These are phyloP conservation scores for Thecophora atra DNA, from an alignment of 2,888 invertebrate species.

Conservation along the genomic window DNA sequence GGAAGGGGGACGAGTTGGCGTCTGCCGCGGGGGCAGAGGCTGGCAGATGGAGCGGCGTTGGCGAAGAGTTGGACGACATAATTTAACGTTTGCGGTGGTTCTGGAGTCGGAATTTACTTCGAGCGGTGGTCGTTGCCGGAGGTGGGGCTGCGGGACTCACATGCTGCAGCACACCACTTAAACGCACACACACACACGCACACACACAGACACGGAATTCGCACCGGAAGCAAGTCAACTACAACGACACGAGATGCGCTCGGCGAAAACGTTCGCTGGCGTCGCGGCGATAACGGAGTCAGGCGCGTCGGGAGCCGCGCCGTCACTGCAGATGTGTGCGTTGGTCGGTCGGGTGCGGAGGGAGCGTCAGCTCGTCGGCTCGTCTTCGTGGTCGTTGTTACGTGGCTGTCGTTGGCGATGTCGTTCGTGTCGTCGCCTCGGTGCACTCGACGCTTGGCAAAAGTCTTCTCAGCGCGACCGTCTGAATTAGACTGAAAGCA, in stretches of 20 bases:
- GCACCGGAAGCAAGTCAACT: slow-evolving; percentile 1
- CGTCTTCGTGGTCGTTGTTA: slow-evolving; percentile 27
- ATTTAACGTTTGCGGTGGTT: slow-evolving; percentile 23
- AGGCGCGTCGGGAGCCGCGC: background rate
- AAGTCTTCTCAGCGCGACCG: slow-evolving; percentile 67
- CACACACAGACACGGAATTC: background rate
- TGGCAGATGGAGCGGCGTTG: slow-evolving; percentile 42
- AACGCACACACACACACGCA: background rate
- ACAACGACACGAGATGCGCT: slow-evolving; percentile 15
- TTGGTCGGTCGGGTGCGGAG: background rate
- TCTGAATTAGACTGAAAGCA: slow-evolving; percentile 67
- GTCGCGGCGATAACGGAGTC: slow-evolving; percentile 1
- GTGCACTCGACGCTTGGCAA: slow-evolving; percentile 48
- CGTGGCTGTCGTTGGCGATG: slow-evolving; percentile 25
- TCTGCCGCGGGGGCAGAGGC: slow-evolving; percentile 28
- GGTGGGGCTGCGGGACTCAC: background rate
- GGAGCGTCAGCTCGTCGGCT: background rate
- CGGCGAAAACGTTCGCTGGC: slow-evolving; percentile 7
- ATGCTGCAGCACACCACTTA: background rate
- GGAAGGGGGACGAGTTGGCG: slow-evolving; percentile 38
- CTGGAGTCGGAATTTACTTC: background rate
- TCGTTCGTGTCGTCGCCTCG: slow-evolving; percentile 16
- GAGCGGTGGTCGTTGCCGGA: background rate
- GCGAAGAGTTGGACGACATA: slow-evolving; percentile 52
- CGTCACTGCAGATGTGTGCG: background rate